Base-by-base conservation (phyloP, 2,797 vertebrate species). In the Lacerta viridis region DNA sequence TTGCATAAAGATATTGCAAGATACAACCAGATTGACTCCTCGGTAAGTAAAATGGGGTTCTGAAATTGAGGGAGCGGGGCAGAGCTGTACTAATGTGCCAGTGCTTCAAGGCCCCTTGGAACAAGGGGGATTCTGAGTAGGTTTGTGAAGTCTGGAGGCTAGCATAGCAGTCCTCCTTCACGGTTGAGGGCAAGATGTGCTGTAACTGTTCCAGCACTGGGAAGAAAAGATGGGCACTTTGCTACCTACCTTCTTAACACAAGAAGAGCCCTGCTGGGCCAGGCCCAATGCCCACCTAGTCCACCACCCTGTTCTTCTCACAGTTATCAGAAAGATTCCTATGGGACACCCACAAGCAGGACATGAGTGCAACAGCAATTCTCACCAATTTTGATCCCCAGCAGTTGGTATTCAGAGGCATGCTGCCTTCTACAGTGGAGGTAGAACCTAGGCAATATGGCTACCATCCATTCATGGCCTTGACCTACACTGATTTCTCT, bases 1-100 rank as follows among this genome's bases (percentile, higher is more conserved):
- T 95, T 98, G 90, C 98, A 98, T 94, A 98, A 98, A 95, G 98
- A 99, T 93, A 98, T 98, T 93, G 98, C 98, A 92, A 97, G 97
- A 98, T 99, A 99, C 94, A 99, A 99, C 95, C 98, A 98, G 90
- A 97, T 98, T 20, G 98, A 98, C 84, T 96, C 93, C 68, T 93
- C 94, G 43, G 92, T 97, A 88, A 96, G 96, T 97, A 95, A 91
- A 87, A 94, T 43, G 6, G 3, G 33, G 20, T 20, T 87, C 89
- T 80, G 36, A 23, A 39, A 25, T 8, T 4, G 43, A 74, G 50
- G 13, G 50, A 33, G 33, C 72, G 15, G 59, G 46, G 39, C n/a
- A 10, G 4, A 76, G 9, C 46, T 25, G 15, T 20, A 66, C 15
- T 13, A 20, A 43, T 7, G 9, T 7, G 17, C 10, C 2, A 13